Percentiles rank a stretch among this genome's conserved stretches.
Conservation (phyloP, 2,888 invertebrate genomes). For the Osmoderma eremita region DNA sequence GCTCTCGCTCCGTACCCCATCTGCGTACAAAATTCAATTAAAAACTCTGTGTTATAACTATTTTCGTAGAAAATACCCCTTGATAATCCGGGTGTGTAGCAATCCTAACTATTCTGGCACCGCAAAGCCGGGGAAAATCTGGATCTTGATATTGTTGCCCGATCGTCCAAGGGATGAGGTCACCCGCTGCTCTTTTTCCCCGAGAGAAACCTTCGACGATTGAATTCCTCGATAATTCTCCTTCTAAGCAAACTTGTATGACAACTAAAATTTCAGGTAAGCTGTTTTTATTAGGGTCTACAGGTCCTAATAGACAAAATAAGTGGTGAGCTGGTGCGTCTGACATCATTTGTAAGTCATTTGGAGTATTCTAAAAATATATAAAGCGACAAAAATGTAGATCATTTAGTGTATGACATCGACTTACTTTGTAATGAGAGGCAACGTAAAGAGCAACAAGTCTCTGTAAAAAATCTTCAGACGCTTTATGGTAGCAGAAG, state of each 20-base stretch:
- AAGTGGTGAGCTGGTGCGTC: conserved; percentile 99
- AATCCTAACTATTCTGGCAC: conserved; percentile 93
- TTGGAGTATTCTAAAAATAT: conserved; percentile 92
- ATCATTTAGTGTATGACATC: background rate
- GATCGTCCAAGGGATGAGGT: conserved; percentile 98
- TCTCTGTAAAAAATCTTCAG: conserved; percentile 90
- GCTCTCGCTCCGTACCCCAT: conserved; percentile 98
- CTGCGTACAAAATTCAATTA: conserved; percentile 63
- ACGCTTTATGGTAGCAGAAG: conserved; percentile 95
- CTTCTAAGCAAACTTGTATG: conserved; percentile 84
- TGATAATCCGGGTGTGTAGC: conserved; percentile 99
- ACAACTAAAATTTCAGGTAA: conserved; percentile 95
- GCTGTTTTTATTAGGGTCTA: conserved; percentile 74
- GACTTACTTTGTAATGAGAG: conserved; percentile 91
- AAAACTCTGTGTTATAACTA: background rate
- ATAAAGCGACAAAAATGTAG: too few species aligned
- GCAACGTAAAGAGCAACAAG: conserved; percentile 94
- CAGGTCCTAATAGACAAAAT: conserved; percentile 92
- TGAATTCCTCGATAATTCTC: conserved; percentile 76
- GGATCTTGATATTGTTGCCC: conserved; percentile 95
- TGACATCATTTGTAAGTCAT: conserved; percentile 97
- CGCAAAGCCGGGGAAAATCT: conserved; percentile 90
- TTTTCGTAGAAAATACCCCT: conserved; percentile 67
- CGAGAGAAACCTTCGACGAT: conserved; percentile 83
- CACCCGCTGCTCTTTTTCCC: conserved; percentile 93